Percentiles rank a stretch among this genome's conserved stretches.
phyloP scores from a whole-genome alignment of 2,888 invertebrate genomes.

The Entomobrya multifasciata region DNA sequence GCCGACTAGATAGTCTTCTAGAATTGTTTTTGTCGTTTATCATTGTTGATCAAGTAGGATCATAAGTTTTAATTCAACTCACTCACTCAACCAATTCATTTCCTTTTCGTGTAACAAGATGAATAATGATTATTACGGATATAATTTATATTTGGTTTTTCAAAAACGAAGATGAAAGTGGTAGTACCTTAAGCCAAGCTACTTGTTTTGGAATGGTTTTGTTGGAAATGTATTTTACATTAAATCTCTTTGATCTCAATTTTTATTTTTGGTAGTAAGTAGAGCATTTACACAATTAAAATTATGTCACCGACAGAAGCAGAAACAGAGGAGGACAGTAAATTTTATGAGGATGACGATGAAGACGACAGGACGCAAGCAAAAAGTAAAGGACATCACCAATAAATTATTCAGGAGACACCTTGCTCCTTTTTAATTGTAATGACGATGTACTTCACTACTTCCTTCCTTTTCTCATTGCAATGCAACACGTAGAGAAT shows the following conservation, averaged over 20 bases:
- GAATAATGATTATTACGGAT: background rate
- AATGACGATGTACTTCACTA: background rate
- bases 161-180: background rate
- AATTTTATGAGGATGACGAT: too few species aligned
- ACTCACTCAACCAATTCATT: background rate
- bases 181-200: too few species aligned
- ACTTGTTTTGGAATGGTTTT: too few species aligned
- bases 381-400: background rate
- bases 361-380: background rate
- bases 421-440: constrained; percentile 38
- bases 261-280: constrained; percentile 14
- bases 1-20: background rate
- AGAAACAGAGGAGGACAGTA: background rate
- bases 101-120: constrained; percentile 7
- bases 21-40: background rate
- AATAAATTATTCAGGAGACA: constrained; percentile 26
- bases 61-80: too few species aligned
- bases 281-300: constrained; percentile 6
- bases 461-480: constrained; percentile 26
- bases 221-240: too few species aligned
- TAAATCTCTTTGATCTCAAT: background rate
- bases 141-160: background rate
- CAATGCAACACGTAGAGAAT: background rate
- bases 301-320: background rate
- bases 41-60: background rate